A percentile compares a stretch with the other conserved stretches of the same genome.
Evolutionary conservation across 1,140 invertebrate genomes (phyloP).

Genomic region (Cataglyphis hispanica): DNA sequence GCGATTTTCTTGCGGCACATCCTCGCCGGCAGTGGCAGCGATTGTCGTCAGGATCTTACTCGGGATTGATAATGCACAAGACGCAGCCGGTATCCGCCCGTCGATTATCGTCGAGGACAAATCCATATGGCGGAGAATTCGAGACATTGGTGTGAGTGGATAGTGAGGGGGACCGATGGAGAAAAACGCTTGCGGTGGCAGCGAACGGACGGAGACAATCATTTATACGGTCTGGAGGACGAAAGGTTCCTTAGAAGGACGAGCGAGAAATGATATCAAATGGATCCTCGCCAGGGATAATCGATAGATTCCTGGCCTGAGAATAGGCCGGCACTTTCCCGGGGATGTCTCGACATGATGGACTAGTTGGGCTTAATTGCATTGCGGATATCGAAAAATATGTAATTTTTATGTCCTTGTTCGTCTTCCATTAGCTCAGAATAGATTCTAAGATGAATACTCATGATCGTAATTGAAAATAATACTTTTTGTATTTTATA

Average conservation of each 20-base stretch:
- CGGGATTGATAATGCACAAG: constrained; percentile 68
- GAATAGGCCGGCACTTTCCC: constrained; percentile 40
- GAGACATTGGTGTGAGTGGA: constrained; percentile 8
- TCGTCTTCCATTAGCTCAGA: background rate
- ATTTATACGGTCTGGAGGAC: constrained; percentile 61
- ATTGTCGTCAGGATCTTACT: constrained; percentile 62
- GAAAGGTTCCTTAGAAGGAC: constrained; percentile 36
- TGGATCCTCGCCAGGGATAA: constrained; percentile 33
- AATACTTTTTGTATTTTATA: background rate
- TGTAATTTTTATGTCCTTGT: background rate
- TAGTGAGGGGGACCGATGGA: constrained; percentile 9
- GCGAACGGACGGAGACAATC: constrained; percentile 55
- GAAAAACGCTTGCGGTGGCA: constrained; percentile 62
- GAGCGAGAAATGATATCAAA: constrained; percentile 47
- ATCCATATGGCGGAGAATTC: constrained; percentile 46
- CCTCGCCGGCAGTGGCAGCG: constrained; percentile 46
- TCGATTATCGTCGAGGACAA: constrained; percentile 70
- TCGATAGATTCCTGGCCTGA: constrained; percentile 55
- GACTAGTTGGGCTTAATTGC: constrained; percentile 34
- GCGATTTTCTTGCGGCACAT: constrained; percentile 60
- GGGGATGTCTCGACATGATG: background rate
- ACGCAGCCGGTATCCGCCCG: constrained; percentile 55
- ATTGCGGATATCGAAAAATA: constrained; percentile 2
- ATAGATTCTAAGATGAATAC: background rate
- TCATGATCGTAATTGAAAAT: background rate